Percentiles rank a stretch among this genome's conserved stretches.
These are phyloP conservation scores for Mastomys natalensis DNA, from an alignment of 2,113 vertebrate genomes.

Conservation along the genomic window DNA sequence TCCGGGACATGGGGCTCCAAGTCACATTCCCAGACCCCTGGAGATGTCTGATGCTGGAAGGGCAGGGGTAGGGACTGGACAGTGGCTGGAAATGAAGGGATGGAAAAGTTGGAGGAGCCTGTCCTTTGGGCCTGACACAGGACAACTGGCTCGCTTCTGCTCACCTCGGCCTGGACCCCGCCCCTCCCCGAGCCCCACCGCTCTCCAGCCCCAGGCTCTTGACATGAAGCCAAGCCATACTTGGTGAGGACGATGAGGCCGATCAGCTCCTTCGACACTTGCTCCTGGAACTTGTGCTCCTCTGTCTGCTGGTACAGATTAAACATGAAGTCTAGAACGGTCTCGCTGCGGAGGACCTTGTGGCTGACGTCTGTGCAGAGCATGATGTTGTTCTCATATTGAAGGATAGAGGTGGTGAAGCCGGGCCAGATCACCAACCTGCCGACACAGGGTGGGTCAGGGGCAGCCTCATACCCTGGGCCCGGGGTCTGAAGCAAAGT, in stretches of 20 bases:
- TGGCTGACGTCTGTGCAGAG: constrained; percentile 95
- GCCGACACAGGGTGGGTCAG: background rate
- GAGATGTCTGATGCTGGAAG: background rate
- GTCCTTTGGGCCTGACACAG: background rate
- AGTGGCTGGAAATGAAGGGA: background rate
- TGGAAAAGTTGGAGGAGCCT: background rate
- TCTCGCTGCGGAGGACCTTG: constrained; percentile 96
- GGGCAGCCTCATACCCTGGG: too few species aligned
- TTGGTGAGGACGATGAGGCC: constrained; percentile 95
- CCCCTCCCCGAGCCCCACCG: background rate
- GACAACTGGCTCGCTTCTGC: too few species aligned
- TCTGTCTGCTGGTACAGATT: constrained; percentile 88
- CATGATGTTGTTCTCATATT: constrained; percentile 95
- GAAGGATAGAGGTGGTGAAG: constrained; percentile 92
- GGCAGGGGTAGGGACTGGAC: background rate
- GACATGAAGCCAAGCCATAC: constrained; percentile 83
- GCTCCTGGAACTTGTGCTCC: constrained; percentile 88
- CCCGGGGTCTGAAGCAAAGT: fast-evolving
- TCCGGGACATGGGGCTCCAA: background rate
- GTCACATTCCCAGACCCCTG: background rate
- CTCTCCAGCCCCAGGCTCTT: background rate
- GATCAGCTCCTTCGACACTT: constrained; percentile 93
- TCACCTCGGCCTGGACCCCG: background rate
- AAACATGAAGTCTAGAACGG: constrained; percentile 93
- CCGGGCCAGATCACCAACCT: constrained; percentile 96